Conservation (phyloP, 2,888 invertebrate species). For the Osedax fenrisi region DNA sequence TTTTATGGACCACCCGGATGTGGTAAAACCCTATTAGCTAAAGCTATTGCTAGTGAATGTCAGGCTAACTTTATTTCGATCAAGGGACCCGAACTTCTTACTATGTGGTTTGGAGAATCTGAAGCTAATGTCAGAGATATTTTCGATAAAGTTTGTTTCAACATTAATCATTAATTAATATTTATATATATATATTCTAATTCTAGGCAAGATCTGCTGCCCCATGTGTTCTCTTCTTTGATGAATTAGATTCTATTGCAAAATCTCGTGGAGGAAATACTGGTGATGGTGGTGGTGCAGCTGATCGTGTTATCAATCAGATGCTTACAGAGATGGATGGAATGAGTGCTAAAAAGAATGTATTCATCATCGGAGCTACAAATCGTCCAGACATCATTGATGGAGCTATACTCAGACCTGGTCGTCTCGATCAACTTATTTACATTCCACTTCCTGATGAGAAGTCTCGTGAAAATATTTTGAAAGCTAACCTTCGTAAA, state of each 20-base stretch:
- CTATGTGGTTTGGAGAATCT: constrained; percentile 99
- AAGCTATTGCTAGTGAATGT: constrained; percentile 96
- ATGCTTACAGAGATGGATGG: constrained; percentile 99
- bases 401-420: constrained; percentile 93
- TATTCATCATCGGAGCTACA: constrained; percentile 94
- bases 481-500: constrained; percentile 86
- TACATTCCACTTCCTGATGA: constrained; percentile 99
- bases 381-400: constrained; percentile 91
- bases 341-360: constrained; percentile 99
- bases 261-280: constrained; percentile 93
- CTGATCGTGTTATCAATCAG: constrained; percentile 98
- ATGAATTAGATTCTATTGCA: constrained; percentile 97
- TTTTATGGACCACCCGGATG: constrained; percentile 90
- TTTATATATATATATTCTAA: background rate
- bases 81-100: constrained; percentile 85
- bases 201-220: constrained; percentile 84
- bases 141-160: constrained; percentile 74
- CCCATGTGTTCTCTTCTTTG: constrained; percentile 96
- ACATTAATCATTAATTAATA: background rate
- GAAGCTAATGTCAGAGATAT: constrained; percentile 98
- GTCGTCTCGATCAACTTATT: constrained; percentile 94
- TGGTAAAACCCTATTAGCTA: constrained; percentile 63
- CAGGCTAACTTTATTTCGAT: constrained; percentile 99
- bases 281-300: constrained; percentile 94
- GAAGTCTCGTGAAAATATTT: constrained; percentile 86